Percentiles rank a stretch among this genome's conserved stretches.
phyloP scores from a whole-genome alignment of 2,113 vertebrate species.

The Cisticola juncidis region DNA sequence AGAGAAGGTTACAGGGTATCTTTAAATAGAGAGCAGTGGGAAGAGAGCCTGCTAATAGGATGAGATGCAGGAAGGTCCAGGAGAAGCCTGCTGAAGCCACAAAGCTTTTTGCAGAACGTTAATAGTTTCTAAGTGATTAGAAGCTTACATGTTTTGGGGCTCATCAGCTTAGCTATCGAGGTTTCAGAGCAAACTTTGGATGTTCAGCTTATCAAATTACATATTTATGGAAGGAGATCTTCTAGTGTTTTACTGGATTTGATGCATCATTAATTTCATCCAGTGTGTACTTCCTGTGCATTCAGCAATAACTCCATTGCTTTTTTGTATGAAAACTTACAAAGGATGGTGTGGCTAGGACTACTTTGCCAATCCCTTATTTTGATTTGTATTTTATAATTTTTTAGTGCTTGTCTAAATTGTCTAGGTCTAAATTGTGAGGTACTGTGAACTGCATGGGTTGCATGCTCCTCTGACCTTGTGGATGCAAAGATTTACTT shows the following conservation, averaged over 20 bases:
- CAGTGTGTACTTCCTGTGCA: background rate
- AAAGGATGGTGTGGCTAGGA: background rate
- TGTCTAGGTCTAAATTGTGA: background rate
- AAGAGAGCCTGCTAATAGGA: conserved; percentile 2
- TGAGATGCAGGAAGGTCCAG: background rate
- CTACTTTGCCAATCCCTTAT: background rate
- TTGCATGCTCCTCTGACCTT: background rate
- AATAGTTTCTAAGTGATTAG: background rate
- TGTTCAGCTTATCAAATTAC: background rate
- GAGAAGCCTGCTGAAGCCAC: background rate
- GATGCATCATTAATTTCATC: background rate
- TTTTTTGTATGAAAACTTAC: background rate
- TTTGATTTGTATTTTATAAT: background rate
- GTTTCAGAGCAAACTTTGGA: background rate
- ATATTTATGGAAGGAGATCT: background rate
- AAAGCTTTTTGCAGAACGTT: background rate
- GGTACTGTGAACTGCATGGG: background rate
- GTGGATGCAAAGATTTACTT: background rate
- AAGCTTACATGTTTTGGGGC: background rate
- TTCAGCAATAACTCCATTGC: background rate
- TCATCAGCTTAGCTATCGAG: background rate
- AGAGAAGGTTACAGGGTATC: background rate
- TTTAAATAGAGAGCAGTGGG: conserved; percentile 16
- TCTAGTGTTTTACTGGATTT: background rate
- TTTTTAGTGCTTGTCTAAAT: background rate